Percentiles rank a stretch among this genome's conserved stretches.
Evolutionary conservation across 2,113 vertebrate genomes (phyloP).

Genomic region (Hyperopisus bebe): DNA sequence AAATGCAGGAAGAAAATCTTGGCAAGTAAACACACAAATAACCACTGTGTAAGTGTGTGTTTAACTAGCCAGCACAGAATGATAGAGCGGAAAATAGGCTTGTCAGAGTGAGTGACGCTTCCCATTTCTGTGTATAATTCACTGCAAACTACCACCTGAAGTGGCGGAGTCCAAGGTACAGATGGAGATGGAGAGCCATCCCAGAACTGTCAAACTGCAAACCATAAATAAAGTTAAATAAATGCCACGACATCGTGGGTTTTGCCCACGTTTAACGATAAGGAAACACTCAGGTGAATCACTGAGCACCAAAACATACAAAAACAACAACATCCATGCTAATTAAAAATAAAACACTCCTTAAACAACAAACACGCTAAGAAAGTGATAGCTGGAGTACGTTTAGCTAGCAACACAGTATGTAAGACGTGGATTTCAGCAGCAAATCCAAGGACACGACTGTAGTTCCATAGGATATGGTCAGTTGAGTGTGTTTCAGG

Average conservation of each 20-base stretch:
- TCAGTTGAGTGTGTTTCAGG: not conserved
- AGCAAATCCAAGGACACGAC: not conserved
- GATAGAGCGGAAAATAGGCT: constrained; percentile 55
- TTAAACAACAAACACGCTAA: not conserved
- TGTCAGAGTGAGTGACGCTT: constrained; percentile 58
- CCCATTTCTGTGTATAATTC: constrained; percentile 51
- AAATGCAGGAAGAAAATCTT: constrained; percentile 14
- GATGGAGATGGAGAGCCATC: constrained; percentile 45
- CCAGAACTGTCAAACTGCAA: constrained; percentile 17
- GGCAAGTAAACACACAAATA: constrained; percentile 36
- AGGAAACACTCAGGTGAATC: not conserved
- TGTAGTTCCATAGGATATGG: not conserved
- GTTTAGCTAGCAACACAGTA: not conserved
- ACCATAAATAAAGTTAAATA: constrained; percentile 14
- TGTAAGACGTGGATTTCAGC: not conserved
- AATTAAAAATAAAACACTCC: not conserved
- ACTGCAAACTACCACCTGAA: constrained; percentile 48
- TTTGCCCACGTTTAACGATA: constrained; percentile 13
- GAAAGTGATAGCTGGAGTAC: not conserved
- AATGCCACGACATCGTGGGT: constrained; percentile 23
- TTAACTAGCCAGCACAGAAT: constrained; percentile 48
- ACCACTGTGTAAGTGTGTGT: constrained; percentile 38
- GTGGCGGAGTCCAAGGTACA: constrained; percentile 28
- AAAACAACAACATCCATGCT: not conserved
- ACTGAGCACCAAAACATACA: not conserved